Conservation (phyloP, 2,888 invertebrate genomes). For the Rhagium mordax region DNA sequence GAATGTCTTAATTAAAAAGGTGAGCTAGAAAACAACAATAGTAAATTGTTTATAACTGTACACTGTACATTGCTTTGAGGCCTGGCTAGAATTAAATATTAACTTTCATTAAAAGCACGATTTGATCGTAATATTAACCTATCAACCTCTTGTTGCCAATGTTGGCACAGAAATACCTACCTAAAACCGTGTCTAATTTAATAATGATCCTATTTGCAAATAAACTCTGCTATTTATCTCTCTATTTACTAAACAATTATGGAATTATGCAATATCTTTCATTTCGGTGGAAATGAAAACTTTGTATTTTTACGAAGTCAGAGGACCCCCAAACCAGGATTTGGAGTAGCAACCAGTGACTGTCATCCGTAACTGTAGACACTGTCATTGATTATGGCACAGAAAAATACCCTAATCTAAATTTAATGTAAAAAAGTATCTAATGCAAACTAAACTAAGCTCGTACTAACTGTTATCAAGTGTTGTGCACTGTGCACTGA, state of each 20-base stretch:
- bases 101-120: neutral
- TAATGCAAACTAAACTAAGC: neutral
- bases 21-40: neutral
- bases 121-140: neutral
- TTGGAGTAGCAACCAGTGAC: neutral
- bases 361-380: neutral
- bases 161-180: neutral
- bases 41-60: neutral
- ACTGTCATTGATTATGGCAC: neutral
- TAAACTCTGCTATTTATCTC: neutral
- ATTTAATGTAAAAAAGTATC: neutral
- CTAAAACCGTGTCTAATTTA: too few relatives aligned
- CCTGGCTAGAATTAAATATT: neutral
- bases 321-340: too few relatives aligned
- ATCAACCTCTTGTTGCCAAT: neutral
- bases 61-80: neutral
- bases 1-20: neutral
- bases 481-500: too few relatives aligned
- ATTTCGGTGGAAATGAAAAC: neutral
- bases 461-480: neutral
- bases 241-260: neutral
- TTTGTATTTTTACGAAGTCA: neutral
- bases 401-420: neutral
- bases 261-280: neutral
- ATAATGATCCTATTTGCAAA: neutral